A percentile compares a stretch with the other conserved stretches of the same genome.
Evolutionary conservation across 1,140 invertebrate genomes (phyloP).

Genomic region (Ceratina japonica): DNA sequence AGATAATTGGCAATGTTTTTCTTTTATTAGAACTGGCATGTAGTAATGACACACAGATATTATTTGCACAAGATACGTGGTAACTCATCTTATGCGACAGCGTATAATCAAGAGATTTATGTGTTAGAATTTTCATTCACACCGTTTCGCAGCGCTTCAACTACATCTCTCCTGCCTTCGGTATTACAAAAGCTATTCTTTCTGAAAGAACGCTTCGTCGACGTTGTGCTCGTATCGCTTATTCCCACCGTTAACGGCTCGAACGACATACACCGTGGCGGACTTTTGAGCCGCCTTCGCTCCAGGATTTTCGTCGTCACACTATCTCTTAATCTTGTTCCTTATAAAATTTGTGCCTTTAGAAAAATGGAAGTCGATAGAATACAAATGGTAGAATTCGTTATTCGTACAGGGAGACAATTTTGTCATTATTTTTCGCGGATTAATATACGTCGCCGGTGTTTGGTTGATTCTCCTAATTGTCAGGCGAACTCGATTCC

Average conservation of each 20-base stretch:
- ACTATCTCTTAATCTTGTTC: conserved; percentile 36
- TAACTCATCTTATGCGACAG: conserved; percentile 34
- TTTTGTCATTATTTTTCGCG: conserved; percentile 37
- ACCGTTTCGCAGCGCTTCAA: conserved; percentile 6
- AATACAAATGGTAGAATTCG: conserved; percentile 58
- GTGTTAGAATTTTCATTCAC: conserved; percentile 14
- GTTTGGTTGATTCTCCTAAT: conserved; percentile 29
- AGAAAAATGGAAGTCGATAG: conserved; percentile 62
- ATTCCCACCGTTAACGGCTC: background rate
- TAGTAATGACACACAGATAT: conserved; percentile 43
- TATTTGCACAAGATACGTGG: conserved; percentile 47
- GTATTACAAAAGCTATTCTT: conserved; percentile 16
- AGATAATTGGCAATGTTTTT: conserved; percentile 50
- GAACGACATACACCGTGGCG: conserved; percentile 32
- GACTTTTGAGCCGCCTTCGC: conserved; percentile 5
- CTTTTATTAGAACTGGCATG: conserved; percentile 53
- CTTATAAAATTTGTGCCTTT: conserved; percentile 66
- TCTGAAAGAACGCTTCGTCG: conserved; percentile 27
- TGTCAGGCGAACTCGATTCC: conserved; percentile 41
- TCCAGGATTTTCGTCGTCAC: conserved; percentile 33
- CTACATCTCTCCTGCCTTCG: conserved; percentile 12
- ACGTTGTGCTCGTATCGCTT: conserved; percentile 41
- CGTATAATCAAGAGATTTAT: conserved; percentile 33
- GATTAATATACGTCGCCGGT: conserved; percentile 47
- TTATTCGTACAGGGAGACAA: conserved; percentile 49